Base-by-base conservation (phyloP, 2,113 vertebrate genomes). In the Pangasianodon hypophthalmus region DNA sequence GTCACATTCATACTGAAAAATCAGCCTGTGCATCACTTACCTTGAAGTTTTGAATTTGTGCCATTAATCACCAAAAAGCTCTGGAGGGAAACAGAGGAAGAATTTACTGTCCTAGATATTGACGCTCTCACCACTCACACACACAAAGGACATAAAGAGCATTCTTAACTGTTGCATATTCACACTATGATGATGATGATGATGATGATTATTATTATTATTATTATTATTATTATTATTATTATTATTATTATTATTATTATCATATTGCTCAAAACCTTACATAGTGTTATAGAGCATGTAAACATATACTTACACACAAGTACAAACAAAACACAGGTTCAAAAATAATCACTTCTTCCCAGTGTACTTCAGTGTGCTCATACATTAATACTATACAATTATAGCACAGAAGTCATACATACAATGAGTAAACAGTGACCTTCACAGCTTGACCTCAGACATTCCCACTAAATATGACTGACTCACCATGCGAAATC, bases 1-100 rank as follows among this genome's bases (percentile, higher is more conserved):
- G 92, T 92, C 91, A 92, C 91, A 90, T 84, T 84, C 85, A 84
- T 88, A 88, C 88, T 84, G 71, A 88, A 89, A 92, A 93, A 92
- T 91, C 93, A 91, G 83, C 84, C 71, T 71, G 79, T 58, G 90
- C 79, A 92, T 91, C 87, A 75, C 89, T 93, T 75, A 88, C 91
- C 92, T 92, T 90, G 92, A 87, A 91, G 79, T 50, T 85, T 81
- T n/a, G 44, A 73, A 86, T 89, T 69, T 88, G 41, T 54, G 44
- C 89, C 89, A 92, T 89, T 86, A 73, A 88, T 89, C 88, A 92
- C 46, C 50, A 81, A 50, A 85, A 64, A 52, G 48, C 73, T 46
- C 86, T 62, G 26, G 79, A 54, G 41, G 46, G 54, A 54, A 81
- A 82, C 11, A 29, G 10, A 80, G 67, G 89, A 91, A 92, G 91